A percentile compares a stretch with the other conserved stretches of the same genome.
These are phyloP conservation scores for Sebastes melanostomus DNA, from an alignment of 2,797 vertebrate genomes.

Conservation along the genomic window DNA sequence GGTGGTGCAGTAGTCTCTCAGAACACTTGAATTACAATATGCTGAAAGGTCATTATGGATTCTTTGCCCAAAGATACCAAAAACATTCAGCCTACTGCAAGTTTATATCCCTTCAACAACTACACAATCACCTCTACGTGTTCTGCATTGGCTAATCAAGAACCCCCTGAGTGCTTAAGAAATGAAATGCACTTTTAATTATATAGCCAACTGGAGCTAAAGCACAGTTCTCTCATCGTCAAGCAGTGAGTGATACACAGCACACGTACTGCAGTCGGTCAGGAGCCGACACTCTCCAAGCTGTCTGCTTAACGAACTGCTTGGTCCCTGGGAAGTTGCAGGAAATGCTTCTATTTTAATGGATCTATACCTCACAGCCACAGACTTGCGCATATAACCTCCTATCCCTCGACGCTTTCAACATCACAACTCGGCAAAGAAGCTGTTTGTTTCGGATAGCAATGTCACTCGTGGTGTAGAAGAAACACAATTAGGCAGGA, in stretches of 20 bases:
- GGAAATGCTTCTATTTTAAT: constrained; percentile 50
- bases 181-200: constrained; percentile 68
- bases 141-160: neutral
- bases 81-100: too few species aligned
- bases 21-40: too few species aligned
- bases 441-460: neutral
- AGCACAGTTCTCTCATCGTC: constrained; percentile 42
- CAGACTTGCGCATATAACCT: constrained; percentile 11
- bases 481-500: neutral
- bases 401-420: neutral
- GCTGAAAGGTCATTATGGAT: too few species aligned
- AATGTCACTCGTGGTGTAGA: neutral
- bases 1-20: too few species aligned
- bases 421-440: constrained; percentile 4
- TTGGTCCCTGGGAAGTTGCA: constrained; percentile 23
- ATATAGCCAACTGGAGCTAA: constrained; percentile 56
- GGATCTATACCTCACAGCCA: constrained; percentile 54
- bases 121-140: neutral
- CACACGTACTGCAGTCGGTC: constrained; percentile 40
- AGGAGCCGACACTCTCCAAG: constrained; percentile 29
- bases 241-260: constrained; percentile 34
- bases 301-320: constrained; percentile 57
- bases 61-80: too few species aligned
- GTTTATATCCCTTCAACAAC: neutral
- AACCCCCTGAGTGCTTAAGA: constrained; percentile 22